Conservation (phyloP, 1,140 invertebrate genomes). For the Xylocopa sonorina region DNA sequence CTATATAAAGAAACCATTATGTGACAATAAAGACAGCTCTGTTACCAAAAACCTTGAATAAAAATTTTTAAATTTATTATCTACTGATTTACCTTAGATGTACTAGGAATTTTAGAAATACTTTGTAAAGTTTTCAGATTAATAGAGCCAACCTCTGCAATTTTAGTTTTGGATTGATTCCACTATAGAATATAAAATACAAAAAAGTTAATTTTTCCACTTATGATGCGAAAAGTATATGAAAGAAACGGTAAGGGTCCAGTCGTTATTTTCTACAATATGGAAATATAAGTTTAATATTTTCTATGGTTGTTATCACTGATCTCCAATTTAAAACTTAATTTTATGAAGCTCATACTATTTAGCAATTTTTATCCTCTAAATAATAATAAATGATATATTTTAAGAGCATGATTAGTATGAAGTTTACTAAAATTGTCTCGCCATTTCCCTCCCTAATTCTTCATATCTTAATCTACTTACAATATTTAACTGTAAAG, state of each 20-base stretch:
- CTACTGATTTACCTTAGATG: constrained; percentile 53
- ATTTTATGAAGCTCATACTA: too few species aligned
- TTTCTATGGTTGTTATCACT: too few species aligned
- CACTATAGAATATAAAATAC: constrained; percentile 84
- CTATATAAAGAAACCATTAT: constrained; percentile 52
- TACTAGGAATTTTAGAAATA: constrained; percentile 49
- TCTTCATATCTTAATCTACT: background rate
- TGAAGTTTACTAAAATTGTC: too few species aligned
- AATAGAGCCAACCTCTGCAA: constrained; percentile 84
- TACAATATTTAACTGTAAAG: background rate
- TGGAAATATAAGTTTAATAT: too few species aligned
- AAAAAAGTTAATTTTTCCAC: background rate
- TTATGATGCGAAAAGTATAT: too few species aligned
- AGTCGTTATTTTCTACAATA: too few species aligned
- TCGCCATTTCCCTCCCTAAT: too few species aligned
- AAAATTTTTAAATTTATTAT: constrained; percentile 22
- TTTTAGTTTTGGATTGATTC: constrained; percentile 84
- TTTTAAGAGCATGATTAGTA: too few species aligned
- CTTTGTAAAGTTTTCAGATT: constrained; percentile 84
- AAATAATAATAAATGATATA: too few species aligned
- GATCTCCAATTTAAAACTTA: too few species aligned
- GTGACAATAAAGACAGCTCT: constrained; percentile 9
- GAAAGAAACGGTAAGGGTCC: too few species aligned
- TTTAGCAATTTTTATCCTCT: too few species aligned
- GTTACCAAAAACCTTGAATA: constrained; percentile 15